These are phyloP conservation scores for Aphelocoma coerulescens DNA, from an alignment of 2,113 vertebrate species.

Conservation along the genomic window DNA sequence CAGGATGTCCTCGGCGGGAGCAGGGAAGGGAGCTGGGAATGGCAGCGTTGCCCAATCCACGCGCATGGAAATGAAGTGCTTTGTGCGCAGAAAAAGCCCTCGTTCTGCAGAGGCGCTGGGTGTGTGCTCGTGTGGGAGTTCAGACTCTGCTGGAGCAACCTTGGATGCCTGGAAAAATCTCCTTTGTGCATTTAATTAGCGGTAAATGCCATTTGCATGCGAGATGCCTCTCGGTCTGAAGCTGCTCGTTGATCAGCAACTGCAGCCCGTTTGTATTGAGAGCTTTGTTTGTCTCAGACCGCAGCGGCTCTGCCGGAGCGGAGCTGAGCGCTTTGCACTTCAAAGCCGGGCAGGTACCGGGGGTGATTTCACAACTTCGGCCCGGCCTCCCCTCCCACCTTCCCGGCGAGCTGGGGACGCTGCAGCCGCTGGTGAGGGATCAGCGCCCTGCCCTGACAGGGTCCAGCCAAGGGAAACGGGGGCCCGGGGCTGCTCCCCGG, in stretches of 20 bases:
- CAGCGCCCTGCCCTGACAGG: neutral
- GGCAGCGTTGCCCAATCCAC: neutral
- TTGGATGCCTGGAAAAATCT: constrained; percentile 38
- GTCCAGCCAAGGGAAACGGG: rapidly evolving
- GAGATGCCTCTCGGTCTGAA: constrained; percentile 49
- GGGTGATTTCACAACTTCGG: neutral
- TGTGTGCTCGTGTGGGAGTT: constrained; percentile 42
- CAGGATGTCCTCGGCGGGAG: neutral
- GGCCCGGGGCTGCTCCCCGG: rapidly evolving
- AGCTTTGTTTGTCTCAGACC: neutral
- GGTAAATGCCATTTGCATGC: constrained; percentile 12
- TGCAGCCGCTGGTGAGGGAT: neutral
- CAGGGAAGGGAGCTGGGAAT: neutral
- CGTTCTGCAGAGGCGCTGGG: neutral
- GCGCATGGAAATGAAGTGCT: neutral
- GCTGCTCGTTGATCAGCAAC: neutral
- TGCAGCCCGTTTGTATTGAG: neutral
- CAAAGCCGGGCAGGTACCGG: constrained; percentile 12
- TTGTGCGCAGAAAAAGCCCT: neutral
- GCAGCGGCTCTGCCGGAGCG: neutral
- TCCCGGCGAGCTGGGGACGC: rapidly evolving
- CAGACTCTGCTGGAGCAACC: constrained; percentile 23
- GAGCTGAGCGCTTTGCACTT: constrained; percentile 33
- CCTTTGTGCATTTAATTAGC: constrained; percentile 53
- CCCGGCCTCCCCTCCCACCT: neutral